Percentiles rank a stretch among this genome's conserved stretches.
Conservation (phyloP, 1,140 invertebrate genomes). For the Drosophila subobscura region DNA sequence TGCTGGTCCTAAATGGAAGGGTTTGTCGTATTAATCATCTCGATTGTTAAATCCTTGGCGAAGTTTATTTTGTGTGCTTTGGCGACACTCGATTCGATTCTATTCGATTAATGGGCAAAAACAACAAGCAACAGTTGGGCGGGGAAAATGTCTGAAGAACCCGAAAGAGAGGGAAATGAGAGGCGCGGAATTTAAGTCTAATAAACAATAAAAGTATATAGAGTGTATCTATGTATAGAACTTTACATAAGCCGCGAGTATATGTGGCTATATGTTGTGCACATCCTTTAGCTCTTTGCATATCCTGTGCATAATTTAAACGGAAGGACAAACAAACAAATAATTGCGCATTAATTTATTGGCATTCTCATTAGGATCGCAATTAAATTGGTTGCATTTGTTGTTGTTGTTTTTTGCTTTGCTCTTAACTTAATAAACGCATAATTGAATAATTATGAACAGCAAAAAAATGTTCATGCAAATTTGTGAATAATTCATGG, state of each 20-base stretch:
- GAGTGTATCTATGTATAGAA: too few relatives aligned
- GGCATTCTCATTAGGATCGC: constrained; percentile 48
- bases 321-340: constrained; percentile 42
- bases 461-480: constrained; percentile 14
- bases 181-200: neutral
- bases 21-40: constrained; percentile 44
- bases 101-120: constrained; percentile 29
- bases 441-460: constrained; percentile 48
- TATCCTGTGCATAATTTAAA: constrained; percentile 48
- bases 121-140: too few relatives aligned
- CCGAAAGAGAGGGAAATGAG: neutral
- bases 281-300: constrained; percentile 7
- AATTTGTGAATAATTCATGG: constrained; percentile 19
- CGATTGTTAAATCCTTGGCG: too few relatives aligned
- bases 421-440: constrained; percentile 34
- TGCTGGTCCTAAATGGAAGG: neutral
- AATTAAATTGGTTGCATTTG: constrained; percentile 37
- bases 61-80: too few relatives aligned
- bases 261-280: neutral
- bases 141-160: constrained; percentile 20
- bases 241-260: too few relatives aligned
- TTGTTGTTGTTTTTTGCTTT: constrained; percentile 6
- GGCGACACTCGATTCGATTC: too few relatives aligned
- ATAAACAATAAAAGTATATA: neutral
- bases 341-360: constrained; percentile 50